Base-by-base conservation (phyloP, 2,888 invertebrate genomes). In the Chrysomela aeneicollis region DNA sequence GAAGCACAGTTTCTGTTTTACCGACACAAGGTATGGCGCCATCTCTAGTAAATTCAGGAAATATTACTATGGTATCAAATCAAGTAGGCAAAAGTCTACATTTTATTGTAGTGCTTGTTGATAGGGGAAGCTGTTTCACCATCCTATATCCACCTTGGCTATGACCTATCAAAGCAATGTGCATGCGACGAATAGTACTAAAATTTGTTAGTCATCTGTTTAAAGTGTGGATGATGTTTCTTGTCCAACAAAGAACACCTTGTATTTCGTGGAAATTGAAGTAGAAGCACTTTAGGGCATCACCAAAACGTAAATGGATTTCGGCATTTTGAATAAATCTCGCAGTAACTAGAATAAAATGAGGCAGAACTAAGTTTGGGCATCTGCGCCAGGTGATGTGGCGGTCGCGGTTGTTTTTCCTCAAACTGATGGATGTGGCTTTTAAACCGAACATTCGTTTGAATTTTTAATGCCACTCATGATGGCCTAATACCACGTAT, bases 341-440 rank as follows among this genome's bases (percentile, higher is more conserved):
- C 42, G 42, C 15, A 15, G 15, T 15, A 42, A 15, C 42, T 42
- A 42, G 42, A 42, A 42, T 42, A 42, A 42, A 42, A 42, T 42
- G 42, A 42, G 42, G 42, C 42, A 42, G 42, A 42, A 49, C 22
- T 49, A 58, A 30, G 46, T 63, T 68, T 37, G 51, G 66, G 65
- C 68, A 68, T 68, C 68, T 68, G 68, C 68, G 68, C 63, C 68
- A 68, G 68, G 68, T 68, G 68, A 65, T 59, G 58, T 18, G 47
- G 51, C 52, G 17, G 37, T 63, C 26, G 58, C 61, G 49, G 60
- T 66, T 63, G 58, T 58, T 37, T 59, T 52, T 51, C 53, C 52
- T 46, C 61, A 54, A 57, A 63, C 60, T 68, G 68, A 68, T 63
- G 63, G 61, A 68, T 63, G 65, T 47, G 61, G 49, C 65, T 65